A percentile compares a stretch with the other conserved stretches of the same genome.
Conservation (phyloP, 2,797 vertebrate genomes). For the Artibeus jamaicensis region DNA sequence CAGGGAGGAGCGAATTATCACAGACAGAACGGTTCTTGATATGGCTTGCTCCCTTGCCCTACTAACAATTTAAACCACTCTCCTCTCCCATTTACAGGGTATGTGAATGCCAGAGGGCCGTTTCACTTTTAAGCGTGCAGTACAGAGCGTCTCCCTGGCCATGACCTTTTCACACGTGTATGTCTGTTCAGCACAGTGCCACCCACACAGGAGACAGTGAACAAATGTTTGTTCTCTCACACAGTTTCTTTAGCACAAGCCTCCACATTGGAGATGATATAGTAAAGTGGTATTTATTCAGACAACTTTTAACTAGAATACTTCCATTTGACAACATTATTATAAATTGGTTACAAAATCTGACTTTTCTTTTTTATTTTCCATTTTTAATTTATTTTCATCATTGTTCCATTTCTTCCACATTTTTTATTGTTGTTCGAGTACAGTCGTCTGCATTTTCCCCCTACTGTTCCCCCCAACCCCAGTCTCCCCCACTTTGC, state of each 20-base stretch:
- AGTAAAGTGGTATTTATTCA: background rate
- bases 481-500: too few relatives aligned
- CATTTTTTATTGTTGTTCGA: too few relatives aligned
- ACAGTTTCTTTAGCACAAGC: background rate
- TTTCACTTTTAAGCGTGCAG: background rate
- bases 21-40: background rate
- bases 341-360: background rate
- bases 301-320: background rate
- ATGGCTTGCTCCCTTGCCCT: background rate
- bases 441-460: too few relatives aligned
- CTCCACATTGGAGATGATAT: background rate
- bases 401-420: too few relatives aligned
- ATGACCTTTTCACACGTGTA: background rate
- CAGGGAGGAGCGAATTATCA: background rate
- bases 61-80: background rate
- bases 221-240: background rate
- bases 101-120: background rate
- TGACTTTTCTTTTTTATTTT: background rate
- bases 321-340: background rate
- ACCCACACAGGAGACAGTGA: background rate
- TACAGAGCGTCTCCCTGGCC: background rate
- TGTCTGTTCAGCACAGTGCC: background rate
- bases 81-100: background rate
- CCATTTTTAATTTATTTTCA: too few relatives aligned
- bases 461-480: too few relatives aligned